Percentiles rank a stretch among this genome's conserved stretches.
phyloP scores from a whole-genome alignment of 2,888 invertebrate species.

The Julus scandinavius region DNA sequence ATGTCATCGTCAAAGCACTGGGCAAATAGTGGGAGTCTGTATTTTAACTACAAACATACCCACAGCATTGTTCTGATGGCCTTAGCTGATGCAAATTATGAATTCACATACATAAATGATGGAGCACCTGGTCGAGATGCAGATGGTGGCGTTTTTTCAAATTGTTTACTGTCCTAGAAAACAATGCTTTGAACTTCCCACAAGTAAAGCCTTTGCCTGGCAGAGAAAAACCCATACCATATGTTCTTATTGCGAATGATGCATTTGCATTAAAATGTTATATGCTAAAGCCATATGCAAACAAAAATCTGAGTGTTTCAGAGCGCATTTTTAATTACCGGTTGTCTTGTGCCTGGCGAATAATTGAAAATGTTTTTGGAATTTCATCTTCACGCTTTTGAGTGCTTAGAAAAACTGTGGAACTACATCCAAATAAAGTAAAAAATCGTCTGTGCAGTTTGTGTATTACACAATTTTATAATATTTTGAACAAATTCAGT shows the following conservation, averaged over 20 bases:
- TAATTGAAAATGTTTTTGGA: conserved; percentile 60
- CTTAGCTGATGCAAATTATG: conserved; percentile 58
- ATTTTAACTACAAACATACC: conserved; percentile 59
- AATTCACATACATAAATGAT: conserved; percentile 58
- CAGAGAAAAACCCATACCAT: conserved; percentile 56
- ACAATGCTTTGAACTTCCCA: conserved; percentile 55
- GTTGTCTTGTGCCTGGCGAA: conserved; percentile 58
- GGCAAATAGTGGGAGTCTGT: conserved; percentile 53
- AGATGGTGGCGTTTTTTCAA: conserved; percentile 58
- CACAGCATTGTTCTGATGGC: conserved; percentile 58
- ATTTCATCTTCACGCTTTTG: conserved; percentile 58
- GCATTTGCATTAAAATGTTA: conserved; percentile 60
- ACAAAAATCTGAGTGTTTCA: conserved; percentile 7
- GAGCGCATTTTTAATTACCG: conserved; percentile 59
- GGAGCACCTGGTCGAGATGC: conserved; percentile 57
- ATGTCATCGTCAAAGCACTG: conserved; percentile 58
- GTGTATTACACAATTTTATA: conserved; percentile 57
- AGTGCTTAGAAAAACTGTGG: conserved; percentile 56
- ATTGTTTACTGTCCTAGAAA: neutral
- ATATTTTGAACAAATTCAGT: neutral
- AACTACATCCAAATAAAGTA: conserved; percentile 48
- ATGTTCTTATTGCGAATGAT: conserved; percentile 61
- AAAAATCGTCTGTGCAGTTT: conserved; percentile 55
- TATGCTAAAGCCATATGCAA: conserved; percentile 59
- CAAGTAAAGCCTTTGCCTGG: conserved; percentile 57